Evolutionary conservation across 2,113 vertebrate genomes (phyloP), one percentile per base, ranked within the genome.

Genomic region (Carassius gibelio): DNA sequence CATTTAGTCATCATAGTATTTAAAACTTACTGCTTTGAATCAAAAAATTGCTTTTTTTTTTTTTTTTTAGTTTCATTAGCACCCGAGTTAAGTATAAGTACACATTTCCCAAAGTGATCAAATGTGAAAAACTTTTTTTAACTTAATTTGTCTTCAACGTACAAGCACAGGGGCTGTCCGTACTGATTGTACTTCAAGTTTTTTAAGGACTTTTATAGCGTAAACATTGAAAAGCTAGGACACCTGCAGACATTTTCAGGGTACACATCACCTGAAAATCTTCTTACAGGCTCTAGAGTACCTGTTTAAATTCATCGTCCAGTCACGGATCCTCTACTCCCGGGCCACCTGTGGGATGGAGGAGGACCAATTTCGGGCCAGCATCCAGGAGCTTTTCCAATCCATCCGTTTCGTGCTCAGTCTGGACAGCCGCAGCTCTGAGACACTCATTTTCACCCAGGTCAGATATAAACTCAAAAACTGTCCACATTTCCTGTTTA

Each of bases 221-320:
- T 69, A 69, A 69, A 36, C 0, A 3, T 48, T 48, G 45, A 48
- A 48, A 48, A 11, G 45, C 45, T 48, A 14, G 50, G 50, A 55
- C 1, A 55, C 52, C 5, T 17, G 15, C 30, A 69, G 66, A 69
- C 0, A 19, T 13, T 26, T 4, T 26, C n/a, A 45, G 45, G 14
- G 6, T 57, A 10, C 42, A 6, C 8, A 2, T 30, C 66, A 23
- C 74, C 14, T 79, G 3, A 42, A 72, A 50, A 64, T 87, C 57
- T 68, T 75, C 81, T 91, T 81, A 7, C 90, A 99, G 98, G 98
- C 98, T 17, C 93, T 99, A 93, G 98, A 99, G 92, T 99, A 98
- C 89, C 95, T 99, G 89, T 99, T 99, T 90, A 99, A 99, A 94
- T 99, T 99, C 90, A 99, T 99, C 87, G 94, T 99, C 76, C 98